A percentile compares a stretch with the other conserved stretches of the same genome.
Conservation (phyloP, 2,797 vertebrate genomes). For the Fringilla coelebs region DNA sequence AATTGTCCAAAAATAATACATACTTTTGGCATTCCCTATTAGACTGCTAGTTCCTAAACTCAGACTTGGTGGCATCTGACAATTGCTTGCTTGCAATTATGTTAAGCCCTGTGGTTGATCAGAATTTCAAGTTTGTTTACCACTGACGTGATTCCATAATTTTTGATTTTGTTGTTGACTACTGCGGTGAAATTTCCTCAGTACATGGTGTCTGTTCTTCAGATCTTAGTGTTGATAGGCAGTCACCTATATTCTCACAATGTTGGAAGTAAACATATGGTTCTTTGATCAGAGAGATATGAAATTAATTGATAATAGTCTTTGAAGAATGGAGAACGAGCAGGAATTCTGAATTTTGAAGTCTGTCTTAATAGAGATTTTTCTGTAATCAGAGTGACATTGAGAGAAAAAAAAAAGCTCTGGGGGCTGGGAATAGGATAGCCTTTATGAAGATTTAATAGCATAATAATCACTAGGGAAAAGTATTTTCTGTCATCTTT, state of each 20-base stretch:
- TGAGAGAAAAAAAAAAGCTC: neutral
- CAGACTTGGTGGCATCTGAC: neutral
- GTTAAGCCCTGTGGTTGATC: neutral
- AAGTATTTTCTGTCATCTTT: neutral
- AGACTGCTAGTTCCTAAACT: neutral
- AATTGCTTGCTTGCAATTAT: neutral
- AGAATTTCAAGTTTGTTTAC: neutral
- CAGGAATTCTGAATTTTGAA: neutral
- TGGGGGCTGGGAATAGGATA: neutral
- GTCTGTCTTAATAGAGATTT: neutral
- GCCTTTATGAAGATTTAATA: neutral
- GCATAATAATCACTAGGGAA: neutral
- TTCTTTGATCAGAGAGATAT: neutral
- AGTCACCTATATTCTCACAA: neutral
- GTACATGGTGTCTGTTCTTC: neutral
- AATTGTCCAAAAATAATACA: neutral
- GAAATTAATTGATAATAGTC: neutral
- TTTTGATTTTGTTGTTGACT: neutral
- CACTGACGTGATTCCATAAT: neutral
- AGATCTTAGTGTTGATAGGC: neutral
- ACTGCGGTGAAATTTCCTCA: neutral
- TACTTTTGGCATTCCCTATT: neutral
- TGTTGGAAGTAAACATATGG: neutral
- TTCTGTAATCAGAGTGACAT: neutral
- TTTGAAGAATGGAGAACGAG: neutral